Percentiles rank a stretch among this genome's conserved stretches.
Evolutionary conservation across 2,888 invertebrate genomes (phyloP).

Genomic region (Dolichopus griseipennis): DNA sequence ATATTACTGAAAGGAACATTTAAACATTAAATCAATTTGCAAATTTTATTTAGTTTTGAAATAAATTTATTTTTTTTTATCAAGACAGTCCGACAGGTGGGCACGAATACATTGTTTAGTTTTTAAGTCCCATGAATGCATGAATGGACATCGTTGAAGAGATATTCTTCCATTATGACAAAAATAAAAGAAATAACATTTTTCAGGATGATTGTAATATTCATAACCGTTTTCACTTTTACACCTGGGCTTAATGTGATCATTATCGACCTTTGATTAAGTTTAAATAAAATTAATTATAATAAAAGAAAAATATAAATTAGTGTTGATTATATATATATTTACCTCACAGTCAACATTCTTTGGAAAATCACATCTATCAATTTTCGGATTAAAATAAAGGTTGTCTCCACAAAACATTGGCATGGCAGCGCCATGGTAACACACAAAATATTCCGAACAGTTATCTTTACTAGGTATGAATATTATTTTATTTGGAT

Average conservation of each 20-base stretch:
- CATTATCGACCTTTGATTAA: neutral
- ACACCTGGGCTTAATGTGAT: conserved; percentile 25
- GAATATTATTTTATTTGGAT: conserved; percentile 28
- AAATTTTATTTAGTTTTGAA: no score
- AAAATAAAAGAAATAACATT: conserved; percentile 37
- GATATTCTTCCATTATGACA: conserved; percentile 34
- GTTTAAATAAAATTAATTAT: neutral
- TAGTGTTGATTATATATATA: neutral
- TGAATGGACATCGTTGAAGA: conserved; percentile 38
- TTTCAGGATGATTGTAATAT: conserved; percentile 33
- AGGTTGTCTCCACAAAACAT: conserved; percentile 33
- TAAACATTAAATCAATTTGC: no score
- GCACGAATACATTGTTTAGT: conserved; percentile 30
- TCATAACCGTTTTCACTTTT: conserved; percentile 27
- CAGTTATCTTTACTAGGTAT: conserved; percentile 31
- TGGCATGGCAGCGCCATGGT: conserved; percentile 27
- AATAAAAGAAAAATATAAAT: no score
- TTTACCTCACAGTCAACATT: conserved; percentile 33
- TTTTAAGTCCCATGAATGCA: conserved; percentile 35
- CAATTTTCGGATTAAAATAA: conserved; percentile 31
- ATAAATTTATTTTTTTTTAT: no score
- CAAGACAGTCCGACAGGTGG: conserved; percentile 20
- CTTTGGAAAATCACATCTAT: conserved; percentile 34
- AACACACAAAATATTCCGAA: conserved; percentile 35
- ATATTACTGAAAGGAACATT: no score